Percentiles rank a stretch among this genome's conserved stretches.
These are phyloP conservation scores for Macrophya alboannulata DNA, from an alignment of 2,888 invertebrate species.

Conservation along the genomic window DNA sequence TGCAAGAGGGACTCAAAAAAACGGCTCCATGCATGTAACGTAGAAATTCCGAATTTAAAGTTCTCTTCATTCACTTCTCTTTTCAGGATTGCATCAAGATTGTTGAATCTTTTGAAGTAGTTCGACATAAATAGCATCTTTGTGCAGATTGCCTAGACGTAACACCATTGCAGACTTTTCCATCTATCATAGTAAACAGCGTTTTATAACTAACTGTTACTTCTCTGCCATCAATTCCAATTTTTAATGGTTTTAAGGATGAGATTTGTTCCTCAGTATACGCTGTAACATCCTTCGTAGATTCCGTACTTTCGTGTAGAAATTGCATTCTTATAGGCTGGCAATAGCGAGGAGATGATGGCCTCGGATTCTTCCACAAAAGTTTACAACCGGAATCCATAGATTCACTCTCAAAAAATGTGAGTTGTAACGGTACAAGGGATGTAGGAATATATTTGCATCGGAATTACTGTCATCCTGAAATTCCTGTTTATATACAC, in stretches of 20 bases:
- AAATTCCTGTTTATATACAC: conserved; percentile 6
- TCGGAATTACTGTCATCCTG: neutral
- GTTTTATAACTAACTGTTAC: conserved; percentile 58
- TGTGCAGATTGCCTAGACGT: conserved; percentile 59
- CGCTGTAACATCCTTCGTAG: conserved; percentile 56
- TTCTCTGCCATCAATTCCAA: conserved; percentile 44
- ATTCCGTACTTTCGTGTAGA: conserved; percentile 56
- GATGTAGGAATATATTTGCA: conserved; percentile 13
- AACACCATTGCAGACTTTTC: conserved; percentile 62
- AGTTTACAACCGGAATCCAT: conserved; percentile 17
- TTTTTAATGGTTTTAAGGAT: conserved; percentile 53
- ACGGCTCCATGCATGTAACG: conserved; percentile 71
- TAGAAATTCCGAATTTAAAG: conserved; percentile 67
- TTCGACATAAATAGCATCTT: conserved; percentile 61
- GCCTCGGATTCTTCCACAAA: conserved; percentile 58
- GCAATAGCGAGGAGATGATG: conserved; percentile 61
- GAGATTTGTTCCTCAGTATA: conserved; percentile 60
- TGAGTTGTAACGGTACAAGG: neutral
- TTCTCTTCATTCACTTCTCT: conserved; percentile 53
- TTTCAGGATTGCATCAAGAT: conserved; percentile 55
- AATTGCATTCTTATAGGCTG: conserved; percentile 62
- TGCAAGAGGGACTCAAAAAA: conserved; percentile 71
- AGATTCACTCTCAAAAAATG: conserved; percentile 12
- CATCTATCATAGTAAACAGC: conserved; percentile 63
- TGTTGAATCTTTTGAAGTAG: conserved; percentile 61